Base-by-base conservation (phyloP, 35 echinoderm and acorn worm species). In the Amphiura filiformis region DNA sequence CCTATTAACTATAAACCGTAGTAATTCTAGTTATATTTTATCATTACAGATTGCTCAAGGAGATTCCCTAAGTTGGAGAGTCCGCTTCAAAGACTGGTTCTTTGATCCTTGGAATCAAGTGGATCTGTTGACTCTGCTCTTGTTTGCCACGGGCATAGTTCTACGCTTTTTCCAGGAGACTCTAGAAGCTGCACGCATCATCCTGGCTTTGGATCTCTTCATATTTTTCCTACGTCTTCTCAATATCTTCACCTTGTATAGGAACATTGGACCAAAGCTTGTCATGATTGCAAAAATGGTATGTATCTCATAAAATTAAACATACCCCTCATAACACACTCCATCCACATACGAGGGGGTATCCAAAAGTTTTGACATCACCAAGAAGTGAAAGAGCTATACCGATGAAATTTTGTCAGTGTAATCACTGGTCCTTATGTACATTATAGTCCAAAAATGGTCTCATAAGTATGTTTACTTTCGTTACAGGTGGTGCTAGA, bases 211-310 rank as follows among this genome's bases (percentile, higher is more conserved):
- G 35, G 91, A 98, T 30, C 86, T 98, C n/a, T 3, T 47, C 41
- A 78, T 94, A n/a, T 89, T 39, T 91, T 14, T 98, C 87, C 87
- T 98, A 89, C 78, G 96, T 20, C 31, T 94, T 23, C 93, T 98
- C 2, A 92, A 98, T 14, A 93, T 93, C 34, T 98, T 98, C 52
- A 94, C 92, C 18, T 64, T 98, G 42, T 91, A 86, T 52, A 91
- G 88, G 39, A 87, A 98, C 23, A 77, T 98, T 1, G 96, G 96
- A 84, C 92, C 96, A 13, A 98, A 98, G 57, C 93, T 98, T 56
- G 94, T 98, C 44, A 98, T 98, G 92, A 98, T 98, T 42, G 86
- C 81, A 26, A 89, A 87, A 87, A 98, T 98, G 92, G 96, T 97
- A 36, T 56, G 95, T 61, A n/a, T n/a, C n/a, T n/a, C n/a, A n/a